phyloP scores from a whole-genome alignment of 2,888 invertebrate species.

The Monopis laevigella region DNA sequence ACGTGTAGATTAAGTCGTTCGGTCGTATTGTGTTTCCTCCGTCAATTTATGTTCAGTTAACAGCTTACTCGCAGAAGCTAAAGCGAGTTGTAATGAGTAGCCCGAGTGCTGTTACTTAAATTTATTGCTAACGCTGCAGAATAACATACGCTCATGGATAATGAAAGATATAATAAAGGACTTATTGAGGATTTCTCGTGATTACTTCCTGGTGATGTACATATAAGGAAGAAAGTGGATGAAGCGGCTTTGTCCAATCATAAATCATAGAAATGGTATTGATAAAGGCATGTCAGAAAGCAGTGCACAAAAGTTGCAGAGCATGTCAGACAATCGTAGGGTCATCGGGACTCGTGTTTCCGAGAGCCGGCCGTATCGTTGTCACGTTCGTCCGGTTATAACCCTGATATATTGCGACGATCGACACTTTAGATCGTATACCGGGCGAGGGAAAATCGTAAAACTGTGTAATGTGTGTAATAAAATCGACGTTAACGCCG shows the following conservation, averaged over 20 bases:
- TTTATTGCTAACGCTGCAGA: slow-evolving; percentile 6
- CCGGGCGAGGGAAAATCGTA: slow-evolving; percentile 10
- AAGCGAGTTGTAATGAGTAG: slow-evolving; percentile 4
- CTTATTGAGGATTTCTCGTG: not conserved
- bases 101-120: slow-evolving; percentile 5
- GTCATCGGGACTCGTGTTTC: slow-evolving; percentile 6
- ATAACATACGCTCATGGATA: slow-evolving; percentile 2
- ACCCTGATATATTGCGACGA: slow-evolving; percentile 12
- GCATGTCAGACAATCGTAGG: slow-evolving; percentile 8
- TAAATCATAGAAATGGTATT: not conserved
- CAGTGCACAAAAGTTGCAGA: not conserved
- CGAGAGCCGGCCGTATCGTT: slow-evolving; percentile 3
- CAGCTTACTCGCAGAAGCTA: slow-evolving; percentile 8
- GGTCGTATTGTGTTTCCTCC: slow-evolving; percentile 32
- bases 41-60: slow-evolving; percentile 31
- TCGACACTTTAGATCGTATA: slow-evolving; percentile 13
- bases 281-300: not conserved
- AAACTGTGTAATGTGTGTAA: slow-evolving; percentile 9
- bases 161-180: slow-evolving; percentile 5
- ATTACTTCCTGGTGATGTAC: not conserved
- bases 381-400: slow-evolving; percentile 10
- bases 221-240: not conserved
- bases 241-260: no score
- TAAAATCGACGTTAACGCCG: slow-evolving; percentile 11
- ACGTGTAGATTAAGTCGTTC: slow-evolving; percentile 44